phyloP scores from a whole-genome alignment of 2,888 invertebrate genomes.

The Girardia tigrina region DNA sequence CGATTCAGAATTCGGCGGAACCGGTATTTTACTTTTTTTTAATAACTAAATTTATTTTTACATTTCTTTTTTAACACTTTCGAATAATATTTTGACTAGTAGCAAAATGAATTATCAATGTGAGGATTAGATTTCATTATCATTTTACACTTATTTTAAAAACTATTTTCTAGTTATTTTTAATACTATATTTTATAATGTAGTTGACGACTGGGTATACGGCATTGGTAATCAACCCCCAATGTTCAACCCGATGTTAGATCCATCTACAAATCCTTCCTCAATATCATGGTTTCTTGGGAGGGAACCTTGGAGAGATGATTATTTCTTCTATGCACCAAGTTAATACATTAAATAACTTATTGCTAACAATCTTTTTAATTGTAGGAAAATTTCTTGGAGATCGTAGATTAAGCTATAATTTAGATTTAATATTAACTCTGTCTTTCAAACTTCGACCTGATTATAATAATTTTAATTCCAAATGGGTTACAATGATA shows the following conservation, averaged over 20 bases:
- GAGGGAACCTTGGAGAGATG: not conserved
- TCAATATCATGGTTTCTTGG: not conserved
- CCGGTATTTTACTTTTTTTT: too few relatives aligned
- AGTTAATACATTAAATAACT: not conserved
- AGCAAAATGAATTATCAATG: too few relatives aligned
- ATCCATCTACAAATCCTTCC: not conserved
- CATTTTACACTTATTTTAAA: too few relatives aligned
- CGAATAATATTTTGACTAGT: too few relatives aligned
- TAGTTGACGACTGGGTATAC: not conserved
- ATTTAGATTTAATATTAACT: constrained; percentile 10
- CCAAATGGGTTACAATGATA: not conserved
- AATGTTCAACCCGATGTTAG: not conserved
- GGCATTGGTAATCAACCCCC: not conserved
- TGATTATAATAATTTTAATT: not conserved
- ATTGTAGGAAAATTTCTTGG: constrained; percentile 16
- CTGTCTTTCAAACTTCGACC: constrained; percentile 4
- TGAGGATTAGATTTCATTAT: too few relatives aligned
- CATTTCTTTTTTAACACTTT: too few relatives aligned
- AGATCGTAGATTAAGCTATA: constrained; percentile 11
- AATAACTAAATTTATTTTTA: not conserved
- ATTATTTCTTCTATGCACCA: not conserved
- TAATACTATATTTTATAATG: not conserved
- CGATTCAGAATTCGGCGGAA: not conserved
- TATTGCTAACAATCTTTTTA: not conserved
- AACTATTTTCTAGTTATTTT: not conserved